Percentiles rank a stretch among this genome's conserved stretches.
These are phyloP conservation scores for Catharus ustulatus DNA, from an alignment of 2,797 vertebrate genomes.

Conservation along the genomic window DNA sequence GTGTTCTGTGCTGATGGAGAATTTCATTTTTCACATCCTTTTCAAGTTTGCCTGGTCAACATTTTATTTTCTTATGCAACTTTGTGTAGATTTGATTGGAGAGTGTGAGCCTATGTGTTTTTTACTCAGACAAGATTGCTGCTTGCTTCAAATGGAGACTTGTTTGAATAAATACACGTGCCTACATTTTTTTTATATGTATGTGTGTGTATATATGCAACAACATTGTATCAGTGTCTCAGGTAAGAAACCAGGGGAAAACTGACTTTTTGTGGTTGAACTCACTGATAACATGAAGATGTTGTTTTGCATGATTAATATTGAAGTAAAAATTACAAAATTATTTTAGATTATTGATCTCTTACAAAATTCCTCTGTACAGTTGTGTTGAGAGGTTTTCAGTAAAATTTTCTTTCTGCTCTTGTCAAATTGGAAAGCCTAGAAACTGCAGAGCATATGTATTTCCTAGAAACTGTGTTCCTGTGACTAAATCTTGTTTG, in stretches of 20 bases:
- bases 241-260: not conserved
- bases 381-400: not conserved
- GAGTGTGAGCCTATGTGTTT: not conserved
- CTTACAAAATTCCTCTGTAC: not conserved
- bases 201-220: not conserved
- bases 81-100: not conserved
- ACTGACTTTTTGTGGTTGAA: not conserved
- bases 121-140: not conserved
- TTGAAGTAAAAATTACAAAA: conserved; percentile 27
- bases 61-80: not conserved
- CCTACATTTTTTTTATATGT: not conserved
- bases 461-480: not conserved
- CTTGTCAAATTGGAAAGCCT: not conserved
- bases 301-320: not conserved
- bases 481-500: not conserved
- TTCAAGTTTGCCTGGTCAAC: not conserved
- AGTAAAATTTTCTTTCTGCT: not conserved
- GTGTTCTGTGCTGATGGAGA: not conserved
- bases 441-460: not conserved
- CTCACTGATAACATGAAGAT: not conserved
- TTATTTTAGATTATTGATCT: conserved; percentile 6
- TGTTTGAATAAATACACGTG: not conserved
- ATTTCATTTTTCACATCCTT: not conserved
- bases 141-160: not conserved
- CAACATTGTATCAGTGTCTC: not conserved